A percentile compares a stretch with the other conserved stretches of the same genome.
Evolutionary conservation across 2,113 vertebrate species (phyloP).

Genomic region (Nothoprocta pentlandii): DNA sequence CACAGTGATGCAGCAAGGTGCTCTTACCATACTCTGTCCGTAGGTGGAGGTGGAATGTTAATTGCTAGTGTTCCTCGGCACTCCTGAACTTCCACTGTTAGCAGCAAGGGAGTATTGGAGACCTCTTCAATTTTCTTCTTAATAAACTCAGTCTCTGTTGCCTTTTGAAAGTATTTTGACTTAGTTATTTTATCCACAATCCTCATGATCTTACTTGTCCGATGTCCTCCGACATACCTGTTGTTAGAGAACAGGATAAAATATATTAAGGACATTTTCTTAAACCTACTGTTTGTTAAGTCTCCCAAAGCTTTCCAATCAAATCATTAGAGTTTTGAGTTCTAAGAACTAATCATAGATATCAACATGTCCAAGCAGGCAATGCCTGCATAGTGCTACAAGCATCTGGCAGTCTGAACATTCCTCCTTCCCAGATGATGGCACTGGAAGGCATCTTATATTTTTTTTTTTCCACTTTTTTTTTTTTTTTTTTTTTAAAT

Average conservation of each 20-base stretch:
- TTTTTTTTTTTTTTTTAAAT: not conserved
- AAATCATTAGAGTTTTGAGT: not conserved
- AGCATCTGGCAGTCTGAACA: not conserved
- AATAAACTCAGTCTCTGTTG: constrained; percentile 98
- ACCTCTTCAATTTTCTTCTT: constrained; percentile 99
- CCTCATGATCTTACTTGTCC: constrained; percentile 98
- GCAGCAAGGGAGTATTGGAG: constrained; percentile 95
- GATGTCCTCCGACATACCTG: constrained; percentile 91
- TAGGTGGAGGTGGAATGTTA: constrained; percentile 97
- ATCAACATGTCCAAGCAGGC: not conserved
- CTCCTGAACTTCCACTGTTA: constrained; percentile 98
- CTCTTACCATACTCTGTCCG: constrained; percentile 95
- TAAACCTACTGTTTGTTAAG: not conserved
- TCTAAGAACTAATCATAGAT: not conserved
- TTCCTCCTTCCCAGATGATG: not conserved
- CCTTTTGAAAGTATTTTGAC: constrained; percentile 99
- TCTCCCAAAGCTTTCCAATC: not conserved
- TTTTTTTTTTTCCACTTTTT: no score
- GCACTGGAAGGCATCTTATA: not conserved
- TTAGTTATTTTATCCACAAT: constrained; percentile 99
- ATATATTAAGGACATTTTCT: not conserved
- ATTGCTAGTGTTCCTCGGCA: constrained; percentile 92
- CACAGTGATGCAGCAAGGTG: not conserved
- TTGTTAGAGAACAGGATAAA: not conserved
- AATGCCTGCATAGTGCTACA: not conserved